Conservation (phyloP, 2,888 invertebrate genomes). For the Hirtodrosophila trivittata region DNA sequence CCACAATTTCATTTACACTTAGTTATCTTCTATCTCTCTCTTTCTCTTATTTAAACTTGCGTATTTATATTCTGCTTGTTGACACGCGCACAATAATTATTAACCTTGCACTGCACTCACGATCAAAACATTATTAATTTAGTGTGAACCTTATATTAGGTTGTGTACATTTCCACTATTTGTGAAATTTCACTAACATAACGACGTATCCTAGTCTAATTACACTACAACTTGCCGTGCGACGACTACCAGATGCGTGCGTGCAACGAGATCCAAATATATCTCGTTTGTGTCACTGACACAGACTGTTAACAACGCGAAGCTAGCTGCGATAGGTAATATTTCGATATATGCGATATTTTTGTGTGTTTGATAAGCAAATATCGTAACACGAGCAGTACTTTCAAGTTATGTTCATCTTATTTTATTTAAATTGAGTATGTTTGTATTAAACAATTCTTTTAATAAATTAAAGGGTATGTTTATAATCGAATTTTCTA, state of each 20-base stretch:
- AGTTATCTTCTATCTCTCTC: conserved; percentile 20
- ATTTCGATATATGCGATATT: conserved; percentile 21
- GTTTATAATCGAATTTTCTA: no score
- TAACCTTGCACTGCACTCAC: conserved; percentile 27
- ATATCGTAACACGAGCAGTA: no score
- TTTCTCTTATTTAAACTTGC: conserved; percentile 7
- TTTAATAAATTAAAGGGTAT: no score
- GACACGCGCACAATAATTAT: conserved; percentile 22
- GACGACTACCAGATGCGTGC: conserved; percentile 34
- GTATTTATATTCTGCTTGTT: conserved; percentile 34
- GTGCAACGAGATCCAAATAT: conserved; percentile 38
- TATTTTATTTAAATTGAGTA: no score
- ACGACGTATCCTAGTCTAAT: conserved; percentile 42
- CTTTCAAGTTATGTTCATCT: no score
- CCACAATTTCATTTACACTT: conserved; percentile 39
- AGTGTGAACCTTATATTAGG: conserved; percentile 30
- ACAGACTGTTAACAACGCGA: conserved; percentile 25
- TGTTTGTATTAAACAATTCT: no score
- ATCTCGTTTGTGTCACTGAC: conserved; percentile 50
- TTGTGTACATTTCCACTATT: conserved; percentile 48
- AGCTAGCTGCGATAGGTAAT: conserved; percentile 15
- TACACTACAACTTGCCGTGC: conserved; percentile 25
- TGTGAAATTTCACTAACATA: conserved; percentile 51
- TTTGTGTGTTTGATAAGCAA: no score
- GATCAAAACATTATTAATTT: conserved; percentile 18